Evolutionary conservation across 2,888 invertebrate species (phyloP).

Genomic region (Polydrusus pterygomalis): DNA sequence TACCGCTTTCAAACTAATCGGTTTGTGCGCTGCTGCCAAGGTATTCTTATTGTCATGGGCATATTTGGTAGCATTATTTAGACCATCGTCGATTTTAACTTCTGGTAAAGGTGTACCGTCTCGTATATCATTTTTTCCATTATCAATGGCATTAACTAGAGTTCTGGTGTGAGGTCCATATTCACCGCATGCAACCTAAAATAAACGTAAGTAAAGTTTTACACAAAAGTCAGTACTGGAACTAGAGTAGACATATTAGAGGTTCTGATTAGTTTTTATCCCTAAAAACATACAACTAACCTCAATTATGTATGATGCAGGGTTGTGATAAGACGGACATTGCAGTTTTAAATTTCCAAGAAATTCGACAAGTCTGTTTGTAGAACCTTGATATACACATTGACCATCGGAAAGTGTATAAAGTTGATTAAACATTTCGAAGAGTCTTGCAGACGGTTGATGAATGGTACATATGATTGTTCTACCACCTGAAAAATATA

Average conservation of each 20-base stretch:
- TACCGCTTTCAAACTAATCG: conserved; percentile 32
- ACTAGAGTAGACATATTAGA: too few relatives aligned
- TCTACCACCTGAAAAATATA: conserved; percentile 77
- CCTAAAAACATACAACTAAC: conserved; percentile 22
- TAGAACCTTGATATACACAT: conserved; percentile 95
- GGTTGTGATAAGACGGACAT: conserved; percentile 97
- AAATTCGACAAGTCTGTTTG: conserved; percentile 88
- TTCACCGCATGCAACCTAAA: conserved; percentile 91
- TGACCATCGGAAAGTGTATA: conserved; percentile 96
- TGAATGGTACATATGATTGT: conserved; percentile 97
- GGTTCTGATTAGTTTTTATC: too few relatives aligned
- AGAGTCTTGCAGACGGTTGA: conserved; percentile 96
- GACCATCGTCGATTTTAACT: conserved; percentile 66
- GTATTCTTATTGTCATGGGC: conserved; percentile 63
- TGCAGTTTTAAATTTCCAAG: conserved; percentile 86
- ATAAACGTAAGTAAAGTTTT: not conserved
- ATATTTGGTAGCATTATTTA: conserved; percentile 71
- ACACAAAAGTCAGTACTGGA: too few relatives aligned
- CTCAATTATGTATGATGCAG: conserved; percentile 93
- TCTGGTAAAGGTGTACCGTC: conserved; percentile 82
- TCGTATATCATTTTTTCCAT: conserved; percentile 88
- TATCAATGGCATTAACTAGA: conserved; percentile 88
- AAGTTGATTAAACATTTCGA: conserved; percentile 97
- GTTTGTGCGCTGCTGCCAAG: conserved; percentile 45
- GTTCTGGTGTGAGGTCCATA: conserved; percentile 93